A percentile compares a stretch with the other conserved stretches of the same genome.
Conservation (phyloP, 1,140 invertebrate species). For the Papilio polyxenes region DNA sequence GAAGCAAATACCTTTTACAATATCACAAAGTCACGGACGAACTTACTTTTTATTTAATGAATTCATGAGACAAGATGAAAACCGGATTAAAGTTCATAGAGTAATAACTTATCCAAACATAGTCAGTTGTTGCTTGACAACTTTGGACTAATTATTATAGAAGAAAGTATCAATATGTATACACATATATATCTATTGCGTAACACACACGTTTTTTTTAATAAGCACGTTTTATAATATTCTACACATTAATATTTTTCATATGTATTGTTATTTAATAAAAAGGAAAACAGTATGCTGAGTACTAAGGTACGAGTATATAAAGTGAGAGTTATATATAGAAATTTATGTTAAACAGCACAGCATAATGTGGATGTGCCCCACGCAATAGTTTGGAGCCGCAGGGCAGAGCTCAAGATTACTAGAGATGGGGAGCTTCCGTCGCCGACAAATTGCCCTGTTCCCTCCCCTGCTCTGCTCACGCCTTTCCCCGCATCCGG, state of each 20-base stretch:
- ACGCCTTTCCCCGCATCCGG: conserved; percentile 47
- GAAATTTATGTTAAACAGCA: conserved; percentile 30
- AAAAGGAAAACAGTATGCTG: background rate
- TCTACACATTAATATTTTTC: background rate
- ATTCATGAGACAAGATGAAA: background rate
- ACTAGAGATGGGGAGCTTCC: conserved; percentile 57
- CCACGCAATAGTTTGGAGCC: conserved; percentile 40
- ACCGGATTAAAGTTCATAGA: background rate
- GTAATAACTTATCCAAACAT: conserved; percentile 8
- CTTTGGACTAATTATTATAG: background rate
- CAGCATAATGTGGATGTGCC: conserved; percentile 41
- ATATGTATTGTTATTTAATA: background rate
- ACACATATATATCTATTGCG: background rate
- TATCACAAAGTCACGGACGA: background rate
- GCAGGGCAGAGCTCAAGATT: conserved; percentile 50
- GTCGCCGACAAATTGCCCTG: conserved; percentile 57
- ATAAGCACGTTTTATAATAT: too few relatives aligned
- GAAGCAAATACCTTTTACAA: background rate
- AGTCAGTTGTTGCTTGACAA: background rate
- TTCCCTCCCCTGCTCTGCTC: conserved; percentile 3
- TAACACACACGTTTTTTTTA: background rate
- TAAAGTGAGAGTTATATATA: conserved; percentile 5
- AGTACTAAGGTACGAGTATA: background rate
- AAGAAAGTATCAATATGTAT: background rate
- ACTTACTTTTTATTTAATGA: background rate